Evolutionary conservation across 2,113 vertebrate species (phyloP), one percentile per base, ranked within the genome.

Genomic region (Vanacampus margaritifer): DNA sequence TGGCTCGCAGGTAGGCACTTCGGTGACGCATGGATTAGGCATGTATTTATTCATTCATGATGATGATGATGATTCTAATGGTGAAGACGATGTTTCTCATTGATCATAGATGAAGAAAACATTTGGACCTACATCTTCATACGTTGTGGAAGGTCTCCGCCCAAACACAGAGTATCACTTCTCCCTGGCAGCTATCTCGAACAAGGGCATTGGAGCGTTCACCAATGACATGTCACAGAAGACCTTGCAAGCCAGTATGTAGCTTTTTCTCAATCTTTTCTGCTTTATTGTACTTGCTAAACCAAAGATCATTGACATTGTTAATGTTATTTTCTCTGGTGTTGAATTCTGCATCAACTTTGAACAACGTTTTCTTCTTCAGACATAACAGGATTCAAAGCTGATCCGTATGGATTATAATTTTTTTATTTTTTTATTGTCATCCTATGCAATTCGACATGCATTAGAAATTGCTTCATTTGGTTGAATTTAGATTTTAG

Each of bases 171-270:
- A 96, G 80, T 99, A 99, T 85, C 88, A 89, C 82, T 98, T 99
- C 91, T 94, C 94, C 50, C 90, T 99, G 91, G 96, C 97, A 6
- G 97, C 96, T 48, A 91, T 95, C 85, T 99, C 97, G 6, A 89
- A 85, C 36, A 94, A 95, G 87, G 97, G 96, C 88, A 93, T 96
- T 28, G 97, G 97, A 68, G 96, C 96, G 86, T 96, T 95, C 91
- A 98, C 96, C 87, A 93, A 94, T 75, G 94, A 94, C 81, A 91
- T 98, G 86, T 89, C 92, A 36, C 94, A 95, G 89, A 96, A 92
- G 91, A 99, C 97, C 71, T 92, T 95, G 83, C 97, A 98, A 95
- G 95, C 97, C 91, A 98, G 97, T 99, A 98, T 93, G 97, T 98
- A 93, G 91, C 90, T 81, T 83, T 39, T 82, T 90, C 89, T 87